Evolutionary conservation across 2,888 invertebrate species (phyloP).

Genomic region (Acrobasis repandana): DNA sequence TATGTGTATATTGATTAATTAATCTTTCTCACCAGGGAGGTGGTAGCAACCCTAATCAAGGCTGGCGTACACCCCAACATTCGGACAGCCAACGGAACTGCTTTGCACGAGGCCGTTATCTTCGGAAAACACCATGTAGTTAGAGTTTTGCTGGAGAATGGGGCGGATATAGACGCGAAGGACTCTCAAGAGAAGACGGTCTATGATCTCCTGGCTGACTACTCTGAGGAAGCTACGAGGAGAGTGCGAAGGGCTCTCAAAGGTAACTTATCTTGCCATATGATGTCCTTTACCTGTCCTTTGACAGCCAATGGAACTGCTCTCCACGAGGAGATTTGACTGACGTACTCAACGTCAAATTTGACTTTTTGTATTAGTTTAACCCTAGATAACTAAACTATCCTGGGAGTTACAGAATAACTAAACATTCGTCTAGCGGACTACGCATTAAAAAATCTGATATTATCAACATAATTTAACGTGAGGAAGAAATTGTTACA

Average conservation of each 20-base stretch:
- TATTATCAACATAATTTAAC: too few species aligned
- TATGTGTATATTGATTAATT: neutral
- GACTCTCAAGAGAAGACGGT: conserved; percentile 93
- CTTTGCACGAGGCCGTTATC: conserved; percentile 96
- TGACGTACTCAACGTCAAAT: too few species aligned
- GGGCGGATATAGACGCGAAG: conserved; percentile 90
- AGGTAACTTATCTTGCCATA: conserved; percentile 80
- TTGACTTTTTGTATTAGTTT: too few species aligned
- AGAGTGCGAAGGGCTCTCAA: conserved; percentile 93
- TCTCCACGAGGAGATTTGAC: too few species aligned
- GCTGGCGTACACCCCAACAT: conserved; percentile 95
- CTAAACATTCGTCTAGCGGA: too few species aligned
- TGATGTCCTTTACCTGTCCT: neutral
- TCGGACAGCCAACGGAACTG: conserved; percentile 92
- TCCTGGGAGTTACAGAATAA: too few species aligned
- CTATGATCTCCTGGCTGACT: conserved; percentile 92
- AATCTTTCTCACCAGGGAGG: conserved; percentile 80
- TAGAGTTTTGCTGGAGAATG: conserved; percentile 89
- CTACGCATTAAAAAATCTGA: too few species aligned
- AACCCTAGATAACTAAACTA: too few species aligned
- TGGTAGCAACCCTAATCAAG: conserved; percentile 91
- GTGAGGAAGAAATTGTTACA: too few species aligned
- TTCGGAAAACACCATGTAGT: conserved; percentile 96
- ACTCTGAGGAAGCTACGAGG: conserved; percentile 94
- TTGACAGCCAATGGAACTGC: too few species aligned